Percentiles rank a stretch among this genome's conserved stretches.
Conservation (phyloP, 2,797 vertebrate species). For the Hemibagrus guttatus region DNA sequence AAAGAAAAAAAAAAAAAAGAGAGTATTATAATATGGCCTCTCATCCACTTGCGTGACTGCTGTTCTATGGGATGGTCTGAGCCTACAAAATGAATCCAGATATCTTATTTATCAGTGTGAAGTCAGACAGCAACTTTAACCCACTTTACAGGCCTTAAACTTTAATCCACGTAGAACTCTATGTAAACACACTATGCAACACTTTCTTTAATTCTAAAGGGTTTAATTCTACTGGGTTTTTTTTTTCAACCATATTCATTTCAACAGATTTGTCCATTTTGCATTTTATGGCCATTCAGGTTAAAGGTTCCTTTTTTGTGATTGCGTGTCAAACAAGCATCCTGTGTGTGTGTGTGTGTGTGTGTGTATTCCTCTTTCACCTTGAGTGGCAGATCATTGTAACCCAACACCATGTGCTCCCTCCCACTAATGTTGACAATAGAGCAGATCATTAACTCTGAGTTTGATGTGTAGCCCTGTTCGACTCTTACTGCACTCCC, state of each 20-base stretch:
- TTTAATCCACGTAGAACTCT: background rate
- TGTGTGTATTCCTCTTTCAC: constrained; percentile 63
- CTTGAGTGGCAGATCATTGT: constrained; percentile 68
- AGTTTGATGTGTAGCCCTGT: constrained; percentile 44
- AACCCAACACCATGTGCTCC: constrained; percentile 55
- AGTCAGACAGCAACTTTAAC: constrained; percentile 4
- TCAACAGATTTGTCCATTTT: background rate
- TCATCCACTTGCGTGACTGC: background rate
- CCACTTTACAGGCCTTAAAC: too few relatives aligned
- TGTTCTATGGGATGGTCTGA: background rate
- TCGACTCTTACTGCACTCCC: constrained; percentile 25
- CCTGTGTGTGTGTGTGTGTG: constrained; percentile 23
- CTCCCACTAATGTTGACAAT: constrained; percentile 65
- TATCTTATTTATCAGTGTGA: constrained; percentile 6
- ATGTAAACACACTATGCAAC: background rate
- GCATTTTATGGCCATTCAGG: too few relatives aligned
- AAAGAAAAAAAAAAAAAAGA: background rate
- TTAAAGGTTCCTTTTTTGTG: background rate
- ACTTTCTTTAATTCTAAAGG: background rate
- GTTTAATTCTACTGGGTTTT: background rate
- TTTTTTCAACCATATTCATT: background rate
- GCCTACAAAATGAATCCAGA: background rate
- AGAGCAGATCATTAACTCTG: constrained; percentile 75
- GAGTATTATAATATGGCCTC: background rate
- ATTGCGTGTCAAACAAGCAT: constrained; percentile 54